Percentiles rank a stretch among this genome's conserved stretches.
Conservation (phyloP, 2,797 vertebrate genomes). For the Lacerta bilineata region DNA sequence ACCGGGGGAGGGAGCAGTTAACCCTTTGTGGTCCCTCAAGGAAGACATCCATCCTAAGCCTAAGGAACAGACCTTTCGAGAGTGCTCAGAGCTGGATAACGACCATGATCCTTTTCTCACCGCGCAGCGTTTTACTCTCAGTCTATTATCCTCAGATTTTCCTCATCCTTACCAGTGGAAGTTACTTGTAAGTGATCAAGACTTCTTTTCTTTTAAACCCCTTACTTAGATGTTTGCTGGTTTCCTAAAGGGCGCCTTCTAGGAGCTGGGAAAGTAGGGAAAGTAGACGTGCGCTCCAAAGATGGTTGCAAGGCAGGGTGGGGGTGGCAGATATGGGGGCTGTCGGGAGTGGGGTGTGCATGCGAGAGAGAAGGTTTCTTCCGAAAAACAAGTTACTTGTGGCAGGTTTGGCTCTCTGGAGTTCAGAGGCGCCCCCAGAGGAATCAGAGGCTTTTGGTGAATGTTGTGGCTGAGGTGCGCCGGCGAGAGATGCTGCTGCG, state of each 20-base stretch:
- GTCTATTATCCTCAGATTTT: constrained; percentile 97
- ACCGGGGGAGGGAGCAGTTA: constrained; percentile 68
- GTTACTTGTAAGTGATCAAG: constrained; percentile 94
- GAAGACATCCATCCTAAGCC: constrained; percentile 66
- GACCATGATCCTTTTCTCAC: constrained; percentile 93
- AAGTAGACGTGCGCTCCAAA: neutral
- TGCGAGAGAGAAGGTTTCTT: no score
- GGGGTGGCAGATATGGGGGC: no score
- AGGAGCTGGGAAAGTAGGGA: neutral
- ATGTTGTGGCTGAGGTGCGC: neutral
- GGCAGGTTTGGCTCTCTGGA: neutral
- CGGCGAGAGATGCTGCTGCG: neutral
- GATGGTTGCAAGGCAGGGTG: no score
- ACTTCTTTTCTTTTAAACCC: constrained; percentile 46
- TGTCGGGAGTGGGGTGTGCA: no score
- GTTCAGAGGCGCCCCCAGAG: neutral
- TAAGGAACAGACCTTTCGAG: constrained; percentile 66
- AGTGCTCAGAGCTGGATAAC: constrained; percentile 67
- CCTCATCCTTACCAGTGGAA: constrained; percentile 98
- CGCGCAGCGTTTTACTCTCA: constrained; percentile 93
- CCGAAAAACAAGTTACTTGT: neutral
- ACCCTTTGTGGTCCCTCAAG: constrained; percentile 71
- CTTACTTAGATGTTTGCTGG: no score
- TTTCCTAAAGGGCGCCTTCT: neutral
- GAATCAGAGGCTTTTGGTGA: neutral